These are phyloP conservation scores for Mus musculus DNA, from an alignment of 2,113 vertebrate species.

Conservation along the genomic window DNA sequence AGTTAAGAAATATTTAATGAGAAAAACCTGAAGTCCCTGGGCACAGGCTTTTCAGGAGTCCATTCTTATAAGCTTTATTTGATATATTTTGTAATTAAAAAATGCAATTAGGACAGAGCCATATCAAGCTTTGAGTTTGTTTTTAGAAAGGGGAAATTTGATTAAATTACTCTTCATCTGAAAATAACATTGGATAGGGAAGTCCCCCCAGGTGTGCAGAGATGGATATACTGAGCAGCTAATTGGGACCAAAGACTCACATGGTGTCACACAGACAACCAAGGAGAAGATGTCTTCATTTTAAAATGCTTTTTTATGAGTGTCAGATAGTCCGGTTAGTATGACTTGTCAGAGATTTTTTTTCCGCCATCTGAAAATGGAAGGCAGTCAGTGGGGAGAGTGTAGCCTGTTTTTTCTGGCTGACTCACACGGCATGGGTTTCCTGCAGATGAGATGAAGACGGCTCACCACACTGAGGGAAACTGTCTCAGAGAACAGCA, in stretches of 20 bases:
- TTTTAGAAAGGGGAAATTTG: conserved; percentile 17
- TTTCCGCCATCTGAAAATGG: conserved; percentile 47
- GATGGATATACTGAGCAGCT: conserved; percentile 35
- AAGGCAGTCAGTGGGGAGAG: not conserved
- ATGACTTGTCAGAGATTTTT: conserved; percentile 13
- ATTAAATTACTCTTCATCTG: conserved; percentile 68
- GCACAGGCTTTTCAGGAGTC: conserved; percentile 54
- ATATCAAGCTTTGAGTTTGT: conserved; percentile 28
- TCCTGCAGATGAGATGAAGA: conserved; percentile 20
- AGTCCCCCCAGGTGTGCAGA: conserved; percentile 52
- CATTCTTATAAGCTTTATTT: conserved; percentile 43
- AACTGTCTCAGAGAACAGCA: conserved; percentile 30
- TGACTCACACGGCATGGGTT: conserved; percentile 44
- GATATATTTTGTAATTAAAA: conserved; percentile 47
- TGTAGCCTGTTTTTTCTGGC: not conserved
- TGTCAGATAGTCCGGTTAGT: conserved; percentile 58
- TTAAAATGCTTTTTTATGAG: conserved; percentile 30
- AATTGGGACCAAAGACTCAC: conserved; percentile 37
- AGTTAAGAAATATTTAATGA: conserved; percentile 46
- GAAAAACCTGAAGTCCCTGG: conserved; percentile 33
- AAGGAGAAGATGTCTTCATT: conserved; percentile 26
- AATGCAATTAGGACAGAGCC: conserved; percentile 62
- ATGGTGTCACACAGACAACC: not conserved
- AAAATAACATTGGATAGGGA: conserved; percentile 35
- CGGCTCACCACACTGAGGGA: conserved; percentile 17